Conservation (phyloP, 1,140 invertebrate genomes). For the Bombus pyrosoma region DNA sequence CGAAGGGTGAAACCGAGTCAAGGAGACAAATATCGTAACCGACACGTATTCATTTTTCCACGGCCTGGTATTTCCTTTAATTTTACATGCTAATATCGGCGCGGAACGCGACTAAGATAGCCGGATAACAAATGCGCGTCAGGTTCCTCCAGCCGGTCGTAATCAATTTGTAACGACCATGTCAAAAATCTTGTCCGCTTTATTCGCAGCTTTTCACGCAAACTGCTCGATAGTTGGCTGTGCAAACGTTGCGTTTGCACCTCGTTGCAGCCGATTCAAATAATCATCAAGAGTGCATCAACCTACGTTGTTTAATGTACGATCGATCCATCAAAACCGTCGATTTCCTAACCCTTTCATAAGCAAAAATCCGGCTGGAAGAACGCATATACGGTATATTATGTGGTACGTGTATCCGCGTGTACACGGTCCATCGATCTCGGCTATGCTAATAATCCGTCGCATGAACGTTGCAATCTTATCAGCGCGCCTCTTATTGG, state of each 20-base stretch:
- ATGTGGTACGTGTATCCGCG: background rate
- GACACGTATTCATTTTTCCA: background rate
- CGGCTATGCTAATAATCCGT: slow-evolving; percentile 57
- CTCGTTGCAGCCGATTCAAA: background rate
- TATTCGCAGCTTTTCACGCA: no score
- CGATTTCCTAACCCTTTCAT: background rate
- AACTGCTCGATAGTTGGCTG: background rate
- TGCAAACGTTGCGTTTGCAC: background rate
- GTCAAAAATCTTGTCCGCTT: background rate
- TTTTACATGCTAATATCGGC: background rate
- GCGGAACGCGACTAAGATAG: background rate
- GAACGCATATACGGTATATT: background rate
- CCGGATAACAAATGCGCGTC: no score
- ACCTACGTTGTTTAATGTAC: slow-evolving; percentile 1
- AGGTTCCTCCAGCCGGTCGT: background rate
- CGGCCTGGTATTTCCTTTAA: background rate
- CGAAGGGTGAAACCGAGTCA: background rate
- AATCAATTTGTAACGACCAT: slow-evolving; percentile 5
- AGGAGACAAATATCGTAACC: background rate
- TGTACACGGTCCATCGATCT: background rate
- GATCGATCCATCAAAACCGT: slow-evolving; percentile 54
- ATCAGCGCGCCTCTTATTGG: slow-evolving; percentile 67
- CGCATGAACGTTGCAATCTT: slow-evolving; percentile 58
- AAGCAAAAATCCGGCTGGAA: background rate
- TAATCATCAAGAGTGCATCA: slow-evolving; percentile 19